Conservation (phyloP, 2,113 vertebrate genomes). For the Stegostoma tigrinum region DNA sequence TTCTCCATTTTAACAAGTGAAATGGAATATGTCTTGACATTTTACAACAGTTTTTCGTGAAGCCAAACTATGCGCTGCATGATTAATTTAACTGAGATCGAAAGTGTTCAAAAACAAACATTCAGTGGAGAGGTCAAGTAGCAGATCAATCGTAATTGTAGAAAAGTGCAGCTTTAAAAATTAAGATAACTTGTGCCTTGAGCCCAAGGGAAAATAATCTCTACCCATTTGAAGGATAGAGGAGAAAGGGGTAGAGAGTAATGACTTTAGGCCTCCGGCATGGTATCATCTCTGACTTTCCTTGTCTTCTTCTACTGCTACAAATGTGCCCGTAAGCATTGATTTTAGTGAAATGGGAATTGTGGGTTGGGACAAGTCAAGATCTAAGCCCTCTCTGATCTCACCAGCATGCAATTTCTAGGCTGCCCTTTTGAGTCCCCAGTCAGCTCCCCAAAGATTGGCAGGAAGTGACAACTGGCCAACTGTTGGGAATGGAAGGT, state of each 20-base stretch:
- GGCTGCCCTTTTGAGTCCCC: not conserved
- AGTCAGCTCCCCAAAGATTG: not conserved
- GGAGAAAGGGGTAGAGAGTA: not conserved
- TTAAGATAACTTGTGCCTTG: not conserved
- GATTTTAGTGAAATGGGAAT: not conserved
- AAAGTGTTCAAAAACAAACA: not conserved
- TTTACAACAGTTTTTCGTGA: not conserved
- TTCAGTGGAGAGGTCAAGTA: not conserved
- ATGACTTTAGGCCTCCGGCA: not conserved
- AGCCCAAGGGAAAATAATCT: not conserved
- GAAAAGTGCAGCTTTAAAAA: not conserved
- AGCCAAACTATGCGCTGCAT: not conserved
- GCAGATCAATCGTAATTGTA: not conserved
- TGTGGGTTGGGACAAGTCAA: not conserved
- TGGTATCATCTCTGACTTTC: not conserved
- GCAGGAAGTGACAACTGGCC: not conserved
- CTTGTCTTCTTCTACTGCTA: not conserved
- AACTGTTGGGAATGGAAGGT: not conserved
- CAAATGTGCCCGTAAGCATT: not conserved
- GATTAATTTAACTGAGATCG: not conserved
- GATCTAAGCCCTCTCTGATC: not conserved
- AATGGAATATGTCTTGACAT: not conserved
- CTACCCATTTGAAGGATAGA: not conserved
- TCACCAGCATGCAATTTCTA: not conserved
- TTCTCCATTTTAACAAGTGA: not conserved